Evolutionary conservation across 2,113 vertebrate species (phyloP).

Genomic region (Oceanites oceanicus): DNA sequence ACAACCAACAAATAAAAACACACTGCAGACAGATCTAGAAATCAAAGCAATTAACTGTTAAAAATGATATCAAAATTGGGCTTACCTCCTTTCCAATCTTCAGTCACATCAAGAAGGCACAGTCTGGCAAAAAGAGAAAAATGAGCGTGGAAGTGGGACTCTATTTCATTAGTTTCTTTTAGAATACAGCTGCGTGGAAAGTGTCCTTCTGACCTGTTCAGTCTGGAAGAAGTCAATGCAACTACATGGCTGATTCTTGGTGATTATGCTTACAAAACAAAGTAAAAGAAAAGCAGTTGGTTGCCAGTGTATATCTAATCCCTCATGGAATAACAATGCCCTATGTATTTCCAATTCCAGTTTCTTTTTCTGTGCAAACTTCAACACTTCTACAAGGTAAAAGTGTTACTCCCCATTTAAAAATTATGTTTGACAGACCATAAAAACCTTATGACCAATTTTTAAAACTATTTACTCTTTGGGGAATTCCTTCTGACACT

Average conservation of each 20-base stretch:
- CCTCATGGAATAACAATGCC: background rate
- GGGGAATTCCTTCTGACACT: background rate
- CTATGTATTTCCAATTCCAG: background rate
- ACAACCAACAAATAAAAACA: background rate
- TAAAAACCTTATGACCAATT: background rate
- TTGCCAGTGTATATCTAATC: background rate
- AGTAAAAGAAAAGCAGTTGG: background rate
- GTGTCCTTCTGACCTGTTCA: background rate
- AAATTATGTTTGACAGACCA: background rate
- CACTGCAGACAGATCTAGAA: background rate
- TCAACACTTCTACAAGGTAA: background rate
- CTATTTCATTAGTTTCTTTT: background rate
- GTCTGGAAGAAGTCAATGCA: background rate
- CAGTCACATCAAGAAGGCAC: background rate
- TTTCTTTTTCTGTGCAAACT: background rate
- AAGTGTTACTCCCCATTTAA: background rate
- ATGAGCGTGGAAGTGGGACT: accelerated
- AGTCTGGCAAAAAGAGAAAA: background rate
- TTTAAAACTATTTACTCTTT: background rate
- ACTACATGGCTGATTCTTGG: background rate
- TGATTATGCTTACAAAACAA: background rate
- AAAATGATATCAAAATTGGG: background rate
- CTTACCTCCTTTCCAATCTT: background rate
- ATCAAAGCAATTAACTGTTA: background rate
- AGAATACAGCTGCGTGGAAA: background rate